Evolutionary conservation across 2,888 invertebrate genomes (phyloP), one percentile per base, ranked within the genome.

Genomic region (Barypeithes pellucidus): DNA sequence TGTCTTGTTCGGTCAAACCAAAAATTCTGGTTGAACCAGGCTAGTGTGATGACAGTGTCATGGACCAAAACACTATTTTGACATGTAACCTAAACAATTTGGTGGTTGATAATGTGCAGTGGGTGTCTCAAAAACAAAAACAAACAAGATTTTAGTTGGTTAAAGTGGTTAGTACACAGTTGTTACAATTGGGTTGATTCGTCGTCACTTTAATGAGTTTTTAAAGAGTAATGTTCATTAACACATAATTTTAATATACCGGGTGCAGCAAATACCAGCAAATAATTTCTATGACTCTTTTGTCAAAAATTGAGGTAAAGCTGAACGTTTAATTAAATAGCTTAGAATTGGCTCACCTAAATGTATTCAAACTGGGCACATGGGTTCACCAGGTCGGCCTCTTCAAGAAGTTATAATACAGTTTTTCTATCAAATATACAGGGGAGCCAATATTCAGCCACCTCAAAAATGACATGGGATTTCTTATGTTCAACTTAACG

Each of bases 1-100:
- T 1, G 11, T 14, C 52, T 50, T 47, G 50, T 36, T 52, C 22
- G 8, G 50, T 61, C 61, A 36, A 61, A 72, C 66, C 67, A 45
- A 72, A 69, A 61, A 18, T 41, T 60, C 62, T 70, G 69, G 39
- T 73, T 61, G 73, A 73, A 73, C 73, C 73, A 73, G 73, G 73
- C 57, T 22, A 72, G 73, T 73, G 54, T 73, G 73, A 73, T 73
- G 73, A 73, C 73, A 65, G 73, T 73, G 73, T 73, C 73, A 73
- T 70, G 73, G 73, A 70, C 73, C 65, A 66, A 66, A 63, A 66
- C 54, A 54, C 36, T 59, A 52, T 39, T 59, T 67, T 39, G 22
- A 39, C 12, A 20, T 54, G 41, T 20, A 57, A 39, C 57, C 36
- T 54, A 67, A 67, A 29, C 24, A 29, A 33, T 60, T 60, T 60